Evolutionary conservation across 2,888 invertebrate species (phyloP).

Genomic region (Ferdinandea cuprea): DNA sequence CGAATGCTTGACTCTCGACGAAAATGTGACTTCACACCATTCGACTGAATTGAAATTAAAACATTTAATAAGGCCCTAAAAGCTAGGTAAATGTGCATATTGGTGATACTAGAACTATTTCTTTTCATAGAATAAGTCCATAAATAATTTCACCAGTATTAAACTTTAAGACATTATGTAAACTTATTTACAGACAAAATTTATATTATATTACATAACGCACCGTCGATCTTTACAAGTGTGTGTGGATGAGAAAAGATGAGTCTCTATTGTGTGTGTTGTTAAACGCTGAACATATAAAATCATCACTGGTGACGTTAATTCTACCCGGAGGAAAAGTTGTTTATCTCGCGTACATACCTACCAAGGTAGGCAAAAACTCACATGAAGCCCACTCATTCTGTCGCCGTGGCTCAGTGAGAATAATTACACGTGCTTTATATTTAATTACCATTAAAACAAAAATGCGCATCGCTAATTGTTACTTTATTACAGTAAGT

Average conservation of each 20-base stretch:
- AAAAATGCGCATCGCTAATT: constrained; percentile 69
- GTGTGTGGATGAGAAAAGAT: neutral
- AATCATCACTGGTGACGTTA: constrained; percentile 49
- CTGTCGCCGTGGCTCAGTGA: constrained; percentile 29
- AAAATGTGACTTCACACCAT: no score
- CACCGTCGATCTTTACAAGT: constrained; percentile 4
- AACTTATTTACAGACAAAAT: no score
- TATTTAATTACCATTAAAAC: constrained; percentile 70
- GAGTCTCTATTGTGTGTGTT: neutral
- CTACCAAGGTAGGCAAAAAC: no score
- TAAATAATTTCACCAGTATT: no score
- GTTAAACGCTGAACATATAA: constrained; percentile 27
- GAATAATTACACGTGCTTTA: constrained; percentile 68
- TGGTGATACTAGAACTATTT: no score
- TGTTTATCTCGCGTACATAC: constrained; percentile 34
- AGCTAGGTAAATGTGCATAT: no score
- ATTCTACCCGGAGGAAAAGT: constrained; percentile 44
- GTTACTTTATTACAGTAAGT: constrained; percentile 71
- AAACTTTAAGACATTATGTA: no score
- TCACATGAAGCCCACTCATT: constrained; percentile 21
- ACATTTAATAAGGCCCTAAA: no score
- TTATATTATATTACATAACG: neutral
- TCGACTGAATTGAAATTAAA: no score
- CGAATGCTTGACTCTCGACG: no score
- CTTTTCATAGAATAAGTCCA: no score